Evolutionary conservation across 2,797 vertebrate genomes (phyloP).

Genomic region (Sparidentex hasta): DNA sequence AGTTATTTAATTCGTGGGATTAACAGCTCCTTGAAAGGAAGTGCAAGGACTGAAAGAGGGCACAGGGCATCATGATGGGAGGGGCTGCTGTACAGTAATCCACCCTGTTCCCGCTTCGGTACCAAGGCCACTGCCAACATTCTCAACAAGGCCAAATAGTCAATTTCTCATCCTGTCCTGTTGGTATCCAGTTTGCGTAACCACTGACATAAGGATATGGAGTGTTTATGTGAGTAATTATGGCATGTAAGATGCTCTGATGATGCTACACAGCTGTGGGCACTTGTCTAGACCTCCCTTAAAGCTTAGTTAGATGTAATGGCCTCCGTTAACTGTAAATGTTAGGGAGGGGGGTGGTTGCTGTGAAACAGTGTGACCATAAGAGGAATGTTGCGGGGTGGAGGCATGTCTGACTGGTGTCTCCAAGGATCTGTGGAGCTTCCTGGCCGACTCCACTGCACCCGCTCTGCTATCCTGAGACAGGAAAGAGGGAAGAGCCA

Average conservation of each 20-base stretch:
- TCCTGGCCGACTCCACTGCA: slow-evolving; percentile 40
- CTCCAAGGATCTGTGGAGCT: slow-evolving; percentile 54
- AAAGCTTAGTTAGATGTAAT: slow-evolving; percentile 7
- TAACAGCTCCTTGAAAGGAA: slow-evolving; percentile 46
- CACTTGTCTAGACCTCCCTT: slow-evolving; percentile 42
- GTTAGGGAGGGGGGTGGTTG: neutral
- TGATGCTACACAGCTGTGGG: slow-evolving; percentile 32
- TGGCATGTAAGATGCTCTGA: slow-evolving; percentile 3
- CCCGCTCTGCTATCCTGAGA: slow-evolving; percentile 51
- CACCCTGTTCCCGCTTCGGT: slow-evolving; percentile 23
- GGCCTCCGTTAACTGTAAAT: slow-evolving; percentile 32
- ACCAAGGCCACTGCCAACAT: slow-evolving; percentile 16
- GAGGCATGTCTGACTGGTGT: slow-evolving; percentile 56
- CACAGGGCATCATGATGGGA: neutral
- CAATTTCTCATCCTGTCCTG: neutral
- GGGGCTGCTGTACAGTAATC: neutral
- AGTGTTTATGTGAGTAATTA: slow-evolving; percentile 1
- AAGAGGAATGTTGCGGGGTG: slow-evolving; percentile 63
- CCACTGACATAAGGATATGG: neutral
- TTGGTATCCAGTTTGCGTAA: slow-evolving; percentile 3
- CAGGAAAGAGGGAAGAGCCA: slow-evolving; percentile 61
- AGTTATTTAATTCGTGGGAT: neutral
- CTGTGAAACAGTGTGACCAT: slow-evolving; percentile 39
- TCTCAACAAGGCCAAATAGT: slow-evolving; percentile 17
- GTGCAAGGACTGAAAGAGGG: slow-evolving; percentile 25